Base-by-base conservation (phyloP, 1,140 invertebrate genomes). In the Hesperophylax magnus region DNA sequence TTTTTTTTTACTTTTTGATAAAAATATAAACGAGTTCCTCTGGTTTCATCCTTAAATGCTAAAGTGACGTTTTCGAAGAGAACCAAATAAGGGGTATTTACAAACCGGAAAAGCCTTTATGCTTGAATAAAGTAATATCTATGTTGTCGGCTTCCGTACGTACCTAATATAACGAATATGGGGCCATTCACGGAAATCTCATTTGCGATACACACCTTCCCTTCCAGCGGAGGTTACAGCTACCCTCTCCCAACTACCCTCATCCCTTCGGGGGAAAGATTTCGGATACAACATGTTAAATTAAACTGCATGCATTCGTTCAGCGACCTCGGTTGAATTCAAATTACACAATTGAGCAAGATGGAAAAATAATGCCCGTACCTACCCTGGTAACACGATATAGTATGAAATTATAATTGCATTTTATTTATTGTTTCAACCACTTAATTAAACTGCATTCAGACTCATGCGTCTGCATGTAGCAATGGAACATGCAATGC, bases 171-270 rank as follows among this genome's bases (percentile, higher is more conserved):
- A 82, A 79, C 81, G 81, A 71, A 79, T 82, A 78, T 72, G 61
- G 76, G 80, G 67, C 69, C 71, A 52, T 82, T 75, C 71, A 69
- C 56, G 60, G 54, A 76, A 82, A 82, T 79, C 81, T 82, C 81
- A 79, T 82, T 82, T 79, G 81, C 69, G 67, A 82, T 79, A 82
- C 77, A 76, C 77, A 34, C 58, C 63, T 67, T 67, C 56, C 67
- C 80, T 71, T 74, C 20, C 74, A 80, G 20, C 20, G n/a, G 58
- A 24, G 58, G 58, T 22, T 61, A 24, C 20, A 14, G 39, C 39
- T 47, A 47, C 5, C 56, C 56, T 20, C 14, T 56, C 54, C 54
- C 20, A n/a, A n/a, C n/a, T n/a, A 58, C 18, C 58, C 58, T 24
- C 24, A 61, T 61, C 58, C 58, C 24, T 22, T 61, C 15, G 24